Base-by-base conservation (phyloP, 2,797 vertebrate genomes). In the Valencia hispanica region DNA sequence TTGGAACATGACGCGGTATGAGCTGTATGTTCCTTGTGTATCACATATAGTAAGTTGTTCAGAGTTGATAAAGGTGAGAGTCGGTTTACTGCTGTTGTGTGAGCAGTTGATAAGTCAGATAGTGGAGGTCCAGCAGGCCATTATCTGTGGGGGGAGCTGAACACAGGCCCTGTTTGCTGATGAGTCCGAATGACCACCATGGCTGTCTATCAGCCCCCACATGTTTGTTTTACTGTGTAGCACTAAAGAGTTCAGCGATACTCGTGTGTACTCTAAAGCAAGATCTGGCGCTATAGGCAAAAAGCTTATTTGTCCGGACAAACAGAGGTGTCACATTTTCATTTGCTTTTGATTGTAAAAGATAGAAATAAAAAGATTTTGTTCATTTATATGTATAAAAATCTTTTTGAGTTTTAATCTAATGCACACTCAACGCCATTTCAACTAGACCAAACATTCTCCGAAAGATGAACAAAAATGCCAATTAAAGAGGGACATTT, bases 111-210 rank as follows among this genome's bases (percentile, higher is more conserved):
- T 93, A 88, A 92, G 84, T 77, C 69, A 76, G 82, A 81, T 87
- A 88, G 75, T 69, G 72, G 57, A 77, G 81, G 87, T 91, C 70
- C 87, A 84, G 89, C 88, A 45, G 80, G 70, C 53, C 70, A 70
- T 84, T 73, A 80, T 84, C 72, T 86, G 77, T 83, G 78, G 70
- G 48, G 71, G 22, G 74, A 10, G 41, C 10, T 81, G 75, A 84
- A 92, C 78, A 90, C 75, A 85, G 80, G 59, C 59, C n/a, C 51
- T 72, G 79, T 85, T 86, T 94, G 91, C 94, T 88, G 93, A 92
- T 92, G 86, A 89, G 84, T 78, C 65, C 77, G 86, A 81, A 79
- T 74, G 82, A 87, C 76, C 20, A 36, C 51, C 53, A 55, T 41
- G 45, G 32, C 50, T 74, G 68, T 57, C 73, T 70, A 82, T 77